Evolutionary conservation across 2,888 invertebrate genomes (phyloP).

Genomic region (Andrena bicolor): DNA sequence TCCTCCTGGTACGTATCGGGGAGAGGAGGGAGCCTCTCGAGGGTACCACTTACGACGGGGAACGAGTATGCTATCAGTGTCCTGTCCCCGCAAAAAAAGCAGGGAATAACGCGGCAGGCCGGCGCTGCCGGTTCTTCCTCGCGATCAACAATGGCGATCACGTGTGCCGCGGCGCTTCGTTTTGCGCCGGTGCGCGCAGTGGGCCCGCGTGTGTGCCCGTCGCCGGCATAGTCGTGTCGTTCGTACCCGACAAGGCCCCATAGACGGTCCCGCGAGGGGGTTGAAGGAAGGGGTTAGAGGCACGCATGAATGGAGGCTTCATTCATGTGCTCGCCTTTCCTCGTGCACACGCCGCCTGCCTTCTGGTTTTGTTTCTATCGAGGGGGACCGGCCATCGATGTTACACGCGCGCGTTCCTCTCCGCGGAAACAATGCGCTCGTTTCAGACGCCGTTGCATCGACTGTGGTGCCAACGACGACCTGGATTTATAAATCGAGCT

Average conservation of each 20-base stretch:
- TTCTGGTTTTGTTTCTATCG: constrained; percentile 55
- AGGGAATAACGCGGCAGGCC: constrained; percentile 74
- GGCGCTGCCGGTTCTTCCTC: constrained; percentile 70
- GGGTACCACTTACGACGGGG: constrained; percentile 37
- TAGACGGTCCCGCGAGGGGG: constrained; percentile 59
- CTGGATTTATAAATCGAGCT: constrained; percentile 13
- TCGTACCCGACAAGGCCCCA: constrained; percentile 52
- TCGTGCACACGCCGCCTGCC: constrained; percentile 40
- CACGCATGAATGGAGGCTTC: constrained; percentile 78
- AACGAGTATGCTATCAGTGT: constrained; percentile 62
- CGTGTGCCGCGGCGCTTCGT: constrained; percentile 73
- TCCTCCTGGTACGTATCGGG: constrained; percentile 24
- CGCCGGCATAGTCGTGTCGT: constrained; percentile 53
- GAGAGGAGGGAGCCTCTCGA: background rate
- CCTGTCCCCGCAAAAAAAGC: constrained; percentile 61
- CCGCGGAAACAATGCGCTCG: constrained; percentile 52
- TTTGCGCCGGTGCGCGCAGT: constrained; percentile 39
- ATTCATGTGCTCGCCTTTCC: constrained; percentile 72
- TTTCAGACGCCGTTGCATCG: constrained; percentile 17
- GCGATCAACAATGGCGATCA: constrained; percentile 80
- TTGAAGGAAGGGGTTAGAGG: constrained; percentile 64
- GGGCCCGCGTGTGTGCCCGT: constrained; percentile 4
- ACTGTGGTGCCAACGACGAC: background rate
- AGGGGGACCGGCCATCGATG: constrained; percentile 13
- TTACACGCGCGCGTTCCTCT: constrained; percentile 31